phyloP scores from a whole-genome alignment of 2,888 invertebrate genomes.

The Apoda limacodes region DNA sequence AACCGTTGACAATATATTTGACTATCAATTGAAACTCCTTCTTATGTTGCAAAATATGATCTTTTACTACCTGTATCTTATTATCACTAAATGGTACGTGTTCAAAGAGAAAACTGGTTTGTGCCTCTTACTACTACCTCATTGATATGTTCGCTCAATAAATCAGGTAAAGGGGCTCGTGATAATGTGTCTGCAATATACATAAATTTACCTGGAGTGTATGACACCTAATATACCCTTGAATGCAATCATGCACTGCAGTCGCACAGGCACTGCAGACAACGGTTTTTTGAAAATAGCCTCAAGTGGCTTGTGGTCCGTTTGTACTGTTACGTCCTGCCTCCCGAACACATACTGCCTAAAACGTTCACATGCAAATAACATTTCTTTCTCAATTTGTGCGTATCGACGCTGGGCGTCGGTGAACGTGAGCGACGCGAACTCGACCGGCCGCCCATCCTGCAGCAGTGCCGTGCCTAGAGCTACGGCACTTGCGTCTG shows the following conservation, averaged over 20 bases:
- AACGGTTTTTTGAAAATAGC: slow-evolving; percentile 24
- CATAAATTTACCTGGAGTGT: slow-evolving; percentile 24
- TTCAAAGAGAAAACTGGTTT: slow-evolving; percentile 15
- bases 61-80: slow-evolving; percentile 13
- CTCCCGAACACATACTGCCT: slow-evolving; percentile 23
- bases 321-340: too few relatives aligned
- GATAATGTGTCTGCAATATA: slow-evolving; percentile 23
- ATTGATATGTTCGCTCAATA: slow-evolving; percentile 9
- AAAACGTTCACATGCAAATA: slow-evolving; percentile 21
- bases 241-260: slow-evolving; percentile 24
- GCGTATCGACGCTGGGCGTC: slow-evolving; percentile 20
- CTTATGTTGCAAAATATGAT: slow-evolving; percentile 10
- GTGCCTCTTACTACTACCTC: slow-evolving; percentile 12
- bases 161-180: slow-evolving; percentile 17
- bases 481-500: slow-evolving; percentile 19
- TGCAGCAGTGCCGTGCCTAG: slow-evolving; percentile 20
- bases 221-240: slow-evolving; percentile 18
- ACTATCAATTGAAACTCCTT: slow-evolving; percentile 10
- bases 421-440: too few relatives aligned
- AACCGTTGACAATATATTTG: slow-evolving; percentile 17
- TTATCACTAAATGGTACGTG: slow-evolving; percentile 13
- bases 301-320: too few relatives aligned
- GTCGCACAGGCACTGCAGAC: slow-evolving; percentile 15
- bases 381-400: slow-evolving; percentile 25
- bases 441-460: slow-evolving; percentile 16